Conservation (phyloP, 2,113 vertebrate species). For the Prietella phreatophila region DNA sequence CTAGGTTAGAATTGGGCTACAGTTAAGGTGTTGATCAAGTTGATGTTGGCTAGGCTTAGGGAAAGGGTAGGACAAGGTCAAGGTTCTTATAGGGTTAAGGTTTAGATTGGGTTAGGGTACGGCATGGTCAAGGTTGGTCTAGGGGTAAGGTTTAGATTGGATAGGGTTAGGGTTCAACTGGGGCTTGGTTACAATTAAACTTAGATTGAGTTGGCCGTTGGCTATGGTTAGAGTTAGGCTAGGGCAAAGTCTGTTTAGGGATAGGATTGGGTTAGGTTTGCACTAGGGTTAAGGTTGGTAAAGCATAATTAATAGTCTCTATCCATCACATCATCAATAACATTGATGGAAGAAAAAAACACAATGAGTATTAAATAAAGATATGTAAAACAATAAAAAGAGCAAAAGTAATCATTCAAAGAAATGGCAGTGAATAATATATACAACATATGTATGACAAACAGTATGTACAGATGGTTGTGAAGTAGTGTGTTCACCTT, state of each 20-base stretch:
- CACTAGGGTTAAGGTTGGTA: background rate
- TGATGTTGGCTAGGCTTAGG: background rate
- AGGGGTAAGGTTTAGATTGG: background rate
- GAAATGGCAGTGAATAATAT: no score
- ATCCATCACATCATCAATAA: background rate
- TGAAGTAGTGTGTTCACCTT: no score
- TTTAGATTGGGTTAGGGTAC: background rate
- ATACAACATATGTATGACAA: no score
- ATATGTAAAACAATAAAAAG: no score
- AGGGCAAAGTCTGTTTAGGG: background rate
- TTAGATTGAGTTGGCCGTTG: background rate
- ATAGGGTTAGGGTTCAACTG: background rate
- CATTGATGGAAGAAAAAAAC: no score
- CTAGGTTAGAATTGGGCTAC: background rate
- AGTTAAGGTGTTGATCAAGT: background rate
- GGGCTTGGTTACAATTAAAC: background rate
- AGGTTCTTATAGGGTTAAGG: background rate
- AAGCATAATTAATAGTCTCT: background rate
- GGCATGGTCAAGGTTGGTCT: background rate
- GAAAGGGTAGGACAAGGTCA: background rate
- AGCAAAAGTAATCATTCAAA: no score
- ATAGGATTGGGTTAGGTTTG: background rate
- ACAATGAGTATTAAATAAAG: no score
- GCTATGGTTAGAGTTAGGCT: background rate
- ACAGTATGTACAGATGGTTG: no score